These are phyloP conservation scores for Morelia viridis DNA, from an alignment of 2,797 vertebrate species.

Conservation along the genomic window DNA sequence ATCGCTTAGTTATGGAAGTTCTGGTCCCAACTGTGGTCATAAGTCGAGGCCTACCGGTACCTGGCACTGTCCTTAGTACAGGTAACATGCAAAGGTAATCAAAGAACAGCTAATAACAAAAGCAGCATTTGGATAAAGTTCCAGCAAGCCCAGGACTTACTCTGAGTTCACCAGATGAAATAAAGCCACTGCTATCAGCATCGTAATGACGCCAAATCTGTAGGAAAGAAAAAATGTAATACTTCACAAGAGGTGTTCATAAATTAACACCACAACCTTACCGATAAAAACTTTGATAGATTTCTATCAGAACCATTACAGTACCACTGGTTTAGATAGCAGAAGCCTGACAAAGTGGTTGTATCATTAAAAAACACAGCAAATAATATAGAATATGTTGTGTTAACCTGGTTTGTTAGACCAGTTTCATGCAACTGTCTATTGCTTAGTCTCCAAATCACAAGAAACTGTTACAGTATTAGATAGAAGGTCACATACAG, in stretches of 20 bases:
- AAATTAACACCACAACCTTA: background rate
- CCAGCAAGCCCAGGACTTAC: conserved; percentile 71
- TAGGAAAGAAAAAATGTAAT: background rate
- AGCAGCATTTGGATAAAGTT: conserved; percentile 21
- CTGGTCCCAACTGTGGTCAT: no score
- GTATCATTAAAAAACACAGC: background rate
- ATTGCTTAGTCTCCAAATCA: background rate
- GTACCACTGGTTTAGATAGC: background rate
- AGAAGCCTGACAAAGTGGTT: background rate
- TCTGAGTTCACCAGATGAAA: conserved; percentile 88
- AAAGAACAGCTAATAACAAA: conserved; percentile 7
- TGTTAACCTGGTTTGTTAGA: background rate
- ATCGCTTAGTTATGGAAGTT: no score
- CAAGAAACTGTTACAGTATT: background rate
- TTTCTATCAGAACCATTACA: background rate
- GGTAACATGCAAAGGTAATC: fast-evolving
- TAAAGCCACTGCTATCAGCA: conserved; percentile 91
- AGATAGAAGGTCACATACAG: background rate
- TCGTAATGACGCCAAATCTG: conserved; percentile 97
- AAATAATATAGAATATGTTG: background rate
- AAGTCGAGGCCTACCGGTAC: background rate
- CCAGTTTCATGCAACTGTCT: background rate
- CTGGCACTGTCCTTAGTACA: background rate
- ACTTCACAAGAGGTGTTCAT: conserved; percentile 17
- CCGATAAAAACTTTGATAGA: background rate